Evolutionary conservation across 2,113 vertebrate genomes (phyloP), one percentile per base, ranked within the genome.

Genomic region (Mustela lutreola): DNA sequence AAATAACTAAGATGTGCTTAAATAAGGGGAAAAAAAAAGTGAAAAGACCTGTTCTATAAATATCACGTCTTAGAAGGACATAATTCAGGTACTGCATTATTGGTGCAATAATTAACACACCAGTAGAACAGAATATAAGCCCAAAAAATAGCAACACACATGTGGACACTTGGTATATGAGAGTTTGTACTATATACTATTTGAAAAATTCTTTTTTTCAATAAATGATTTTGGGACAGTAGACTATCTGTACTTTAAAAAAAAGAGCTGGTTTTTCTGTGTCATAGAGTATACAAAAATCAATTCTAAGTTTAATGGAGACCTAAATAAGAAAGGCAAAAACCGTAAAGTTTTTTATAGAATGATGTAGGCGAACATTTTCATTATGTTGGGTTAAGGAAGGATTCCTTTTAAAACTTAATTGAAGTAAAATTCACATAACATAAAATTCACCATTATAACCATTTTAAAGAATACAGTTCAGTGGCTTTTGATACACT

Each of bases 61-160:
- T 82, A 82, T n/a, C 45, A 65, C 65, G 45, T 63, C 22, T 86
- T 87, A 88, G 33, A 88, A 92, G 81, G 15, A 67, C 42, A 50
- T 78, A 18, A 60, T 92, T 84, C 82, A 92, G 63, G 19, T 81
- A 96, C 22, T 75, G 18, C n/a, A 39, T 60, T 85, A 31, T 58
- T 96, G n/a, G 36, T 92, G 18, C 28, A 92, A 81, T 39, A 79
- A 78, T 95, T 60, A 78, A 60, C 36, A 58, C 45, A 79, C 75
- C 60, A 79, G 36, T 70, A 39, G 9, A 76, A 65, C 70, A 87
- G 48, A 65, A 56, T 48, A 42, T 50, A 89, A 75, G 22, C 28
- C 28, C 71, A 6, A 45, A 75, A 65, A 70, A 81, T 21, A 48
- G 22, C 45, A 56, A n/a, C 45, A 75, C 31, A 63, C 42, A 81